These are phyloP conservation scores for Thalassophryne amazonica DNA, from an alignment of 2,797 vertebrate species.

Conservation along the genomic window DNA sequence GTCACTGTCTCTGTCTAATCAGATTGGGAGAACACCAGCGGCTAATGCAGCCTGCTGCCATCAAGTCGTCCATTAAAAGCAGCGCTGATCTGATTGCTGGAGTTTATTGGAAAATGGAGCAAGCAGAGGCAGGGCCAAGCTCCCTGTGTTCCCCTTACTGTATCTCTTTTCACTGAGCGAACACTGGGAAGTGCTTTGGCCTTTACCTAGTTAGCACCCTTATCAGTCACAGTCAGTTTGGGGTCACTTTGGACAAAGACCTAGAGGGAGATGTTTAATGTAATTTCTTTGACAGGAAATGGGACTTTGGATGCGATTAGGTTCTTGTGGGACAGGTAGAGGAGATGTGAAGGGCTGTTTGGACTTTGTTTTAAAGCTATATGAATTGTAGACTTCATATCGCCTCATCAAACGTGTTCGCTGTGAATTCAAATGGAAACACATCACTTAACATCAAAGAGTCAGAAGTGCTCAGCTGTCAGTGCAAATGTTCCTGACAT, in stretches of 20 bases:
- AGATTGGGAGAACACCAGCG: constrained; percentile 79
- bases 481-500: not conserved
- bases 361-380: constrained; percentile 58
- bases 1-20: constrained; percentile 83
- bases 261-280: constrained; percentile 78
- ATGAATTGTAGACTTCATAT: constrained; percentile 35
- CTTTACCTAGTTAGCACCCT: constrained; percentile 79
- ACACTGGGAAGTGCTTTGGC: constrained; percentile 67
- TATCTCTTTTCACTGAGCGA: constrained; percentile 44
- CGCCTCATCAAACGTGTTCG: not conserved
- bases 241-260: constrained; percentile 76
- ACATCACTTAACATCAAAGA: constrained; percentile 32
- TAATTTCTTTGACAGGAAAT: constrained; percentile 80
- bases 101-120: constrained; percentile 85
- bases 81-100: constrained; percentile 83
- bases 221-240: constrained; percentile 72
- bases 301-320: constrained; percentile 70
- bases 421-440: constrained; percentile 12
- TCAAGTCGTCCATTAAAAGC: constrained; percentile 84
- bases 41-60: constrained; percentile 84
- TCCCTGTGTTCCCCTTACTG: constrained; percentile 41
- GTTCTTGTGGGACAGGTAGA: constrained; percentile 67
- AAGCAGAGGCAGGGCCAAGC: constrained; percentile 42
- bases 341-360: constrained; percentile 43
- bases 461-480: constrained; percentile 30